Conservation (phyloP, 2,888 invertebrate genomes). For the Hydroisotoma schaefferi region DNA sequence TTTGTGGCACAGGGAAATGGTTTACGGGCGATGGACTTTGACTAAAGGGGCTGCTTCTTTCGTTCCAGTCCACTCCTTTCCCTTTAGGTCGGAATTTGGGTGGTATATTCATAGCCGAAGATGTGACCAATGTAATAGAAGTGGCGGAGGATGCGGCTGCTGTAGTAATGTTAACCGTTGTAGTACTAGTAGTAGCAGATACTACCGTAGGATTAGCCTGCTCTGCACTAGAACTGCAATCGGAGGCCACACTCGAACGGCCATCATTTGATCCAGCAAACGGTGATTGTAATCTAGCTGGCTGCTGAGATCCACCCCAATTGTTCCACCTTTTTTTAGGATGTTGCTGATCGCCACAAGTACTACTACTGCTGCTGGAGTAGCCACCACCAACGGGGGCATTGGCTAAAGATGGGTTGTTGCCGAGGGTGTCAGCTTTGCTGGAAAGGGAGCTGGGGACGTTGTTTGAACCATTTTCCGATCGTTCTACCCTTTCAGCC, state of each 20-base stretch:
- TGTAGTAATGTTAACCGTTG: conserved; percentile 14
- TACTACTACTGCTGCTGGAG: conserved; percentile 8
- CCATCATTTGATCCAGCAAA: conserved; percentile 39
- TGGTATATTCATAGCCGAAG: background rate
- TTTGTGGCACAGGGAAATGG: conserved; percentile 12
- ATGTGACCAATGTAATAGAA: background rate
- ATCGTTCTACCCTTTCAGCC: conserved; percentile 36
- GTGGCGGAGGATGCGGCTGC: background rate
- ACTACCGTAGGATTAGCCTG: conserved; percentile 16
- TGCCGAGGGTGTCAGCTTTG: background rate
- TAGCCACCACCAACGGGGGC: background rate
- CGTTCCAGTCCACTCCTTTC: conserved; percentile 41
- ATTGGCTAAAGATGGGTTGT: background rate
- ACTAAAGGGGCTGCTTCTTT: conserved; percentile 27
- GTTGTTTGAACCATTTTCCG: conserved; percentile 11
- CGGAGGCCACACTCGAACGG: conserved; percentile 45
- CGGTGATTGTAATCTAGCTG: conserved; percentile 23
- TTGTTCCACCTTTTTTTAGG: conserved; percentile 47
- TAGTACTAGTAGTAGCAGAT: conserved; percentile 24
- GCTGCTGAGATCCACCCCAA: conserved; percentile 34
- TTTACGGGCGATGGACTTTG: conserved; percentile 33
- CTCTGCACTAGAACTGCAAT: conserved; percentile 40
- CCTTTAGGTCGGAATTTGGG: conserved; percentile 45
- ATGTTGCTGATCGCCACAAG: conserved; percentile 34
- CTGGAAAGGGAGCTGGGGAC: no score